Percentiles rank a stretch among this genome's conserved stretches.
Evolutionary conservation across 2,797 vertebrate genomes (phyloP).

Genomic region (Eulemur coronatus): DNA sequence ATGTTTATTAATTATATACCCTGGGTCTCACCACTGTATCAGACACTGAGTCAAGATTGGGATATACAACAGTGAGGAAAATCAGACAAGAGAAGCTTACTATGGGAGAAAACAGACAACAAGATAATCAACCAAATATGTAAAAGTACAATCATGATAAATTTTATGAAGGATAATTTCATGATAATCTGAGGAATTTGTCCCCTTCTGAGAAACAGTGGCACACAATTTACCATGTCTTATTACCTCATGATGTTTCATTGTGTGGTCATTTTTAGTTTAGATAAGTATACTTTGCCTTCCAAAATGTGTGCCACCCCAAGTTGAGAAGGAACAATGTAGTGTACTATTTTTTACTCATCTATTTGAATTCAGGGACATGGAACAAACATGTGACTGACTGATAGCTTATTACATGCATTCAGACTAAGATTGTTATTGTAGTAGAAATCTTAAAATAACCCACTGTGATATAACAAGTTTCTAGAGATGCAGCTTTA

Average conservation of each 20-base stretch:
- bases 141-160: background rate
- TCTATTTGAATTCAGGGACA: background rate
- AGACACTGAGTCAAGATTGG: accelerated
- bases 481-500: background rate
- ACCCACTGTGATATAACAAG: background rate
- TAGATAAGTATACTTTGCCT: background rate
- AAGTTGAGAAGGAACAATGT: background rate
- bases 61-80: accelerated
- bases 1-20: background rate
- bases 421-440: background rate
- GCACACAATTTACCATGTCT: background rate
- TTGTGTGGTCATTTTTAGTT: background rate
- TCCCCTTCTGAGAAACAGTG: background rate
- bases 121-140: background rate
- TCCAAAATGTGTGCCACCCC: background rate
- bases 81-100: background rate
- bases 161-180: background rate
- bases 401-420: background rate
- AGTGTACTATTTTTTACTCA: background rate
- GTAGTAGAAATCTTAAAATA: background rate
- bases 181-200: background rate
- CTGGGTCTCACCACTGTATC: background rate
- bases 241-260: background rate
- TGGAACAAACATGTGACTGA: background rate
- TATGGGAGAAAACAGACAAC: background rate